Conservation (phyloP, 2,888 invertebrate genomes). For the Hyppa rectilinea region DNA sequence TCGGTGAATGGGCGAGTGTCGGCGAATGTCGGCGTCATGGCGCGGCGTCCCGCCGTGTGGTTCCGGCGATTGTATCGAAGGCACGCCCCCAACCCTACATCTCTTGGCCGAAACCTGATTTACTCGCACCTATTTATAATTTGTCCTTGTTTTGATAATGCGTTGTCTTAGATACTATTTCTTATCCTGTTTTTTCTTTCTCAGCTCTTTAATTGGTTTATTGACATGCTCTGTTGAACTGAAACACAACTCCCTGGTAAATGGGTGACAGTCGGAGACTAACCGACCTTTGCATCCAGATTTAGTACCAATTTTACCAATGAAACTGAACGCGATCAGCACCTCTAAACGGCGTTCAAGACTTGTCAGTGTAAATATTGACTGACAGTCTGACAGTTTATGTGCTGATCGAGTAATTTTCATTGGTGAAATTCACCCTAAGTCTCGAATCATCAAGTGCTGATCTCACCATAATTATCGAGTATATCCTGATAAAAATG, state of each 20-base stretch:
- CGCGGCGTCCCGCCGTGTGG: constrained; percentile 79
- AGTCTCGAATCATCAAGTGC: background rate
- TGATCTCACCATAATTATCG: background rate
- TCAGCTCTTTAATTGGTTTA: background rate
- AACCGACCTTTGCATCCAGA: background rate
- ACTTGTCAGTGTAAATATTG: too few species aligned
- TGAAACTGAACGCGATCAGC: too few species aligned
- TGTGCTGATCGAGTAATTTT: too few species aligned
- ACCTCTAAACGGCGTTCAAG: too few species aligned
- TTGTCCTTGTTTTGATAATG: constrained; percentile 56
- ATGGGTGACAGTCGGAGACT: background rate
- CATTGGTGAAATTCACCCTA: too few species aligned
- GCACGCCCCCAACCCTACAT: constrained; percentile 75
- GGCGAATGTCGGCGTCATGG: constrained; percentile 64
- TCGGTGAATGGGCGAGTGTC: constrained; percentile 65
- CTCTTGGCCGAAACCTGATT: constrained; percentile 71
- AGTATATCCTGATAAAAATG: background rate
- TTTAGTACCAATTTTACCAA: too few species aligned
- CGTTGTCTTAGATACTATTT: constrained; percentile 28
- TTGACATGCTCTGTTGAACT: background rate
- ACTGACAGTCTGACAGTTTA: too few species aligned
- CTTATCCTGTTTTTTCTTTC: background rate
- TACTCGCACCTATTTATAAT: constrained; percentile 63
- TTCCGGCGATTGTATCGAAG: constrained; percentile 84
- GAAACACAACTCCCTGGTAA: background rate